A percentile compares a stretch with the other conserved stretches of the same genome.
Conservation (phyloP, 53 echinoderm and acorn worm species). For the Arbacia lixula region DNA sequence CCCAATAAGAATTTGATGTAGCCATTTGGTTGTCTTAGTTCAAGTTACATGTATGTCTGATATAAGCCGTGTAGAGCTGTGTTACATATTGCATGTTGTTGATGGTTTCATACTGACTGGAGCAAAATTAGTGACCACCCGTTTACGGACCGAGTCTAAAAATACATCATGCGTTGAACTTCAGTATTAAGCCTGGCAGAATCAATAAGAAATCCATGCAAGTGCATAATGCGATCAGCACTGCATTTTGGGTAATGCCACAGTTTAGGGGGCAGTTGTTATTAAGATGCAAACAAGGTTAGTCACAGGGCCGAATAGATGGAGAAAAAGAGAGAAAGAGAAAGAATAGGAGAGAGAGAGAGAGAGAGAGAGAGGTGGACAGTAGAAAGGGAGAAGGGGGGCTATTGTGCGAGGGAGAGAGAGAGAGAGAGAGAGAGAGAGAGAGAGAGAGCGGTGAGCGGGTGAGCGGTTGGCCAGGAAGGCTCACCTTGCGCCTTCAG, state of each 20-base stretch:
- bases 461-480: slow-evolving; percentile 1
- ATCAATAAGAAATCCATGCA: no score
- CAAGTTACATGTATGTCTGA: no score
- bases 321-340: slow-evolving; percentile 16
- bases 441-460: slow-evolving; percentile 31
- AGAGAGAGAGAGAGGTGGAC: neutral
- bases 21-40: no score
- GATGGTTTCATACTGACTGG: no score
- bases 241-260: slow-evolving; percentile 42
- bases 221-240: slow-evolving; percentile 21
- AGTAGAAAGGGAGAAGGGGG: neutral
- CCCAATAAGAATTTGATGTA: no score
- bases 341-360: neutral
- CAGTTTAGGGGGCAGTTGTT: slow-evolving; percentile 38
- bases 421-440: neutral
- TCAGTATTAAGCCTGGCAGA: no score
- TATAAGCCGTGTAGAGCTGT: no score
- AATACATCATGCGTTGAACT: no score
- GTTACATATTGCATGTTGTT: no score
- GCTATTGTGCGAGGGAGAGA: neutral
- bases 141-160: no score
- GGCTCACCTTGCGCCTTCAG: slow-evolving; percentile 41
- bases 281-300: slow-evolving; percentile 53
- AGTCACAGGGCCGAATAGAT: slow-evolving; percentile 12
- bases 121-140: no score